Evolutionary conservation across 2,888 invertebrate genomes (phyloP), one percentile per base, ranked within the genome.

Genomic region (Xestia sexstrigata): DNA sequence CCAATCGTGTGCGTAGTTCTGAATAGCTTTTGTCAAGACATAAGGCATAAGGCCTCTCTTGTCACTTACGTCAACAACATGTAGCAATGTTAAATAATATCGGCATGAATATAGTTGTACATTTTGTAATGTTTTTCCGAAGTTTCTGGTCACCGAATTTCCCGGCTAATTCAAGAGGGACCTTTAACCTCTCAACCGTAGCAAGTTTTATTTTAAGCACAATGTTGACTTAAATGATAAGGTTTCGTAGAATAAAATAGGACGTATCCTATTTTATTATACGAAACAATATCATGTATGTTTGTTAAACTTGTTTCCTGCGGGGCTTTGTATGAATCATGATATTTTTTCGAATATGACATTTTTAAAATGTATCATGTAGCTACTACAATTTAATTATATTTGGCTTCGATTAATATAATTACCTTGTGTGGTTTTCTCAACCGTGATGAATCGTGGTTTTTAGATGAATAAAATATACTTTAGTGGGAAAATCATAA

Each of bases 81-180:
- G 9, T 52, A 9, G 35, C 65, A 26, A 65, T 42, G 39, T 65
- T 52, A 42, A 52, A 73, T 68, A 74, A 35, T 26, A 30, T 49
- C 15, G 17, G 13, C 15, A 15, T 47, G 47, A 55, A 47, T 47
- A 20, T 63, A 30, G n/a, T 30, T 55, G 52, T 60, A 67, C 42
- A 67, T 49, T 87, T 58, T 74, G 71, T n/a, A 26, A 87, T 78
- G 23, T 85, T 89, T 91, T 89, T 89, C 90, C 13, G 13, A 90
- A 90, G 84, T 90, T 89, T 76, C 75, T 39, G 77, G 66, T 49
- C 79, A 42, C 49, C 86, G 84, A 72, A 81, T 86, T 79, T 78
- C 69, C 52, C 58, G 63, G 35, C 30, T 75, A 52, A 82, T 83
- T 65, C 47, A 42, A 15, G 47, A 45, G 30, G 30, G 30, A 42